A percentile compares a stretch with the other conserved stretches of the same genome.
Conservation (phyloP, 1,140 invertebrate genomes). For the Pachypsylla venusta region DNA sequence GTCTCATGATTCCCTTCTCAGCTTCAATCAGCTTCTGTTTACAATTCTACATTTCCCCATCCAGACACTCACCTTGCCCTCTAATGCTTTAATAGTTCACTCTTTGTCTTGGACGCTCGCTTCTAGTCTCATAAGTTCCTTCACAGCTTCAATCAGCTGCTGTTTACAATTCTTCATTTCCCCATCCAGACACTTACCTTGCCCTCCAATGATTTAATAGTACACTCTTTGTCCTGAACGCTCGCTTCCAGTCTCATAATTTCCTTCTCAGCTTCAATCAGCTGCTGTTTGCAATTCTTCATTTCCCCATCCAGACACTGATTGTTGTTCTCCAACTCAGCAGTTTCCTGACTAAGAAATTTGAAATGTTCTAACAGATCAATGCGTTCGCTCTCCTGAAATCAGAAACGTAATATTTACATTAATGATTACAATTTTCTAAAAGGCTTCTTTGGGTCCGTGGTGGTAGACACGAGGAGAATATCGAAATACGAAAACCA, state of each 20-base stretch:
- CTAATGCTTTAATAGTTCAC: constrained; percentile 36
- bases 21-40: constrained; percentile 36
- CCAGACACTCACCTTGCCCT: constrained; percentile 41
- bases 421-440: neutral
- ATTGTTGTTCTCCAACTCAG: constrained; percentile 51
- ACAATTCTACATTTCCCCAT: constrained; percentile 47
- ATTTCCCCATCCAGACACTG: constrained; percentile 53
- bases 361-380: constrained; percentile 57
- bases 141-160: constrained; percentile 35
- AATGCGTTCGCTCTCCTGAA: constrained; percentile 47
- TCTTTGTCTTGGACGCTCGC: constrained; percentile 35
- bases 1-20: constrained; percentile 31
- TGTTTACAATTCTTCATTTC: constrained; percentile 31
- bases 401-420: constrained; percentile 6
- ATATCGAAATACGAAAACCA: too few species aligned
- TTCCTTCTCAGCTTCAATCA: constrained; percentile 36
- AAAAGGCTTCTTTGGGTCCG: neutral
- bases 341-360: constrained; percentile 49
- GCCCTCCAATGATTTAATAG: constrained; percentile 37
- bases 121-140: constrained; percentile 37
- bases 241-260: constrained; percentile 36
- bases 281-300: constrained; percentile 39
- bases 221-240: constrained; percentile 34
- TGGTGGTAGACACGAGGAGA: too few species aligned
- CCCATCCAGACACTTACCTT: constrained; percentile 30